Evolutionary conservation across 2,113 vertebrate species (phyloP).

Genomic region (Pelecanus crispus): DNA sequence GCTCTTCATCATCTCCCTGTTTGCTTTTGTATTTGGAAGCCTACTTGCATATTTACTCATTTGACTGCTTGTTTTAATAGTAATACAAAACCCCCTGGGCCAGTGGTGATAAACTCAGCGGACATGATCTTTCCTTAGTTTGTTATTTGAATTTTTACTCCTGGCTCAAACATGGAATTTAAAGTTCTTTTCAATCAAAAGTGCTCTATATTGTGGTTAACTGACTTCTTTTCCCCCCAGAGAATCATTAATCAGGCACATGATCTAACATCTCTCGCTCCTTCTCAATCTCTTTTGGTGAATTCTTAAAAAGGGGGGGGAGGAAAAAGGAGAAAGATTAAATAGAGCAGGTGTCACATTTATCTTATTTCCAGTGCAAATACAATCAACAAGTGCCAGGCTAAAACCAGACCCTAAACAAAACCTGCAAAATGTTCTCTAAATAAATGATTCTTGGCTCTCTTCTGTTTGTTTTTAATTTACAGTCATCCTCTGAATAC

Average conservation of each 20-base stretch:
- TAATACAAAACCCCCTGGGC: background rate
- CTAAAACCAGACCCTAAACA: slow-evolving; percentile 40
- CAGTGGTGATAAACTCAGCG: background rate
- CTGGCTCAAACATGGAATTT: background rate
- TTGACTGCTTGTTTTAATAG: background rate
- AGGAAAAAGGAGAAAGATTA: background rate
- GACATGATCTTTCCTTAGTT: background rate
- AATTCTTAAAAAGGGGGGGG: background rate
- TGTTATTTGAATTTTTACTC: background rate
- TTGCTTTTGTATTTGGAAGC: background rate
- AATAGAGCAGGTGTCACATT: slow-evolving; percentile 26
- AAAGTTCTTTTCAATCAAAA: background rate
- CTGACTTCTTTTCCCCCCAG: background rate
- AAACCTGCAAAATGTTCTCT: slow-evolving; percentile 62
- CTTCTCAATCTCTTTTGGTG: background rate
- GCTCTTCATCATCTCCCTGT: background rate
- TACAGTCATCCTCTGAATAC: slow-evolving; percentile 45
- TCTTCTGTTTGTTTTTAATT: slow-evolving; percentile 71
- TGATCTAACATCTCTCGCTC: background rate
- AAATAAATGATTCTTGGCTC: slow-evolving; percentile 69
- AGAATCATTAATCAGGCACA: background rate
- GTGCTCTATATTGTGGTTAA: background rate
- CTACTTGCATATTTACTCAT: background rate
- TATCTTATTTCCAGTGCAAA: slow-evolving; percentile 47
- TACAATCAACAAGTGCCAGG: slow-evolving; percentile 45